These are phyloP conservation scores for Dromaius novaehollandiae DNA, from an alignment of 2,113 vertebrate genomes.

Conservation along the genomic window DNA sequence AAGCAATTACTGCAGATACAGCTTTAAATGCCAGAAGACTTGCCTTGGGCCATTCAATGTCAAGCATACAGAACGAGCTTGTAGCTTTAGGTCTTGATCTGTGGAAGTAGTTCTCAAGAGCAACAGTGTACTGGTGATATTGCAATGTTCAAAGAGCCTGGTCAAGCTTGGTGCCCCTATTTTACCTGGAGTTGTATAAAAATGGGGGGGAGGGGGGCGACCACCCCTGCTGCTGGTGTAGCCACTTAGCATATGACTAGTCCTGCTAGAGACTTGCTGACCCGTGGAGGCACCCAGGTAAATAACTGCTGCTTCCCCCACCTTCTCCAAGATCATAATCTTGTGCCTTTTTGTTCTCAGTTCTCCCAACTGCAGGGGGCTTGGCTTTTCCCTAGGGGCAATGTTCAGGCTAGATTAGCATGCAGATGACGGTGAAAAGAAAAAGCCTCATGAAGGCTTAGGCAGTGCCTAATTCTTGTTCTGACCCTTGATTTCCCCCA, in stretches of 20 bases:
- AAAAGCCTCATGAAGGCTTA: background rate
- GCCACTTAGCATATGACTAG: background rate
- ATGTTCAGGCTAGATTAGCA: background rate
- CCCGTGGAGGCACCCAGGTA: background rate
- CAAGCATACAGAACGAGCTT: background rate
- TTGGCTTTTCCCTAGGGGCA: background rate
- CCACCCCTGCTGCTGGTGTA: background rate
- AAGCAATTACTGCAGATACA: background rate
- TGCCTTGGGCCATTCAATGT: background rate
- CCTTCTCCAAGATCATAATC: slow-evolving; percentile 1
- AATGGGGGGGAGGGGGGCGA: background rate
- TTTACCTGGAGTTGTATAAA: background rate
- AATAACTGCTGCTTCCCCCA: background rate
- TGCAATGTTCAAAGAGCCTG: background rate
- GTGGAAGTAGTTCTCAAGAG: background rate
- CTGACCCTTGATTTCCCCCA: slow-evolving; percentile 24
- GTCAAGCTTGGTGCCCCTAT: background rate
- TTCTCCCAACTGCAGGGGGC: background rate
- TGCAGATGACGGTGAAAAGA: background rate
- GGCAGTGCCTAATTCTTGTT: background rate
- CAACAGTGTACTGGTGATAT: background rate
- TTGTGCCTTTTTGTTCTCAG: background rate
- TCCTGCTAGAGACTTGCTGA: background rate
- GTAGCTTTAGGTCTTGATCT: background rate
- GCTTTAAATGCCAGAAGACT: background rate